Evolutionary conservation across 2,888 invertebrate species (phyloP), one percentile per base, ranked within the genome.

Genomic region (Phaedon cochleariae): DNA sequence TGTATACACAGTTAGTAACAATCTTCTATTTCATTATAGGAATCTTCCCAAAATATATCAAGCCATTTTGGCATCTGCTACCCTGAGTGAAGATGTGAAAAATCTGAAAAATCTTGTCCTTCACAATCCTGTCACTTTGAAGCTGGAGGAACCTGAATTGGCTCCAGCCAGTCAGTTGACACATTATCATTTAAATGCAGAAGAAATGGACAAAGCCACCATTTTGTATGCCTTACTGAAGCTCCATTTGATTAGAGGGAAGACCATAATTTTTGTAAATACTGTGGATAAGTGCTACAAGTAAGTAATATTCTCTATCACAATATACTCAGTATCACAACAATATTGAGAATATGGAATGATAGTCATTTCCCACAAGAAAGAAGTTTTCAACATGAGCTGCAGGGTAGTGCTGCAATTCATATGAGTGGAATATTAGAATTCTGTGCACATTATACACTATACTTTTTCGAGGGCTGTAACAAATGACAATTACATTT

Each of bases 231-330:
- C 98, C 0, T 84, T 99, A 55, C 85, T 99, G 22, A 99, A 99
- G 82, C 85, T 99, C 52, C 91, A 93, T 74, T 87, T 99, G 41
- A 90, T 99, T 10, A 88, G 95, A 74, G 99, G 99, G 21, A 98
- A 98, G 84, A 93, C 94, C 49, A 94, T 99, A 9, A 92, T 99
- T 68, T 99, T 99, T 86, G 98, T 99, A 0, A 95, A 97, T 82
- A 92, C 93, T 9, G 97, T 98, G 0, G 97, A 99, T 84, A 90
- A 95, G 74, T 98, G 98, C 83, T 99, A 98, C 83, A 97, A 96
- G 95, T 95, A 81, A 88, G 90, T 87, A 51, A 22, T 52, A 5
- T 22, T 41, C 17, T 54, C n/a, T n/a, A n/a, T n/a, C n/a, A n/a
- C n/a, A n/a, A n/a, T n/a, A n/a, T n/a, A n/a, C n/a, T n/a, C n/a